Evolutionary conservation across 1,140 invertebrate species (phyloP), one percentile per base, ranked within the genome.

Genomic region (Atta texana): DNA sequence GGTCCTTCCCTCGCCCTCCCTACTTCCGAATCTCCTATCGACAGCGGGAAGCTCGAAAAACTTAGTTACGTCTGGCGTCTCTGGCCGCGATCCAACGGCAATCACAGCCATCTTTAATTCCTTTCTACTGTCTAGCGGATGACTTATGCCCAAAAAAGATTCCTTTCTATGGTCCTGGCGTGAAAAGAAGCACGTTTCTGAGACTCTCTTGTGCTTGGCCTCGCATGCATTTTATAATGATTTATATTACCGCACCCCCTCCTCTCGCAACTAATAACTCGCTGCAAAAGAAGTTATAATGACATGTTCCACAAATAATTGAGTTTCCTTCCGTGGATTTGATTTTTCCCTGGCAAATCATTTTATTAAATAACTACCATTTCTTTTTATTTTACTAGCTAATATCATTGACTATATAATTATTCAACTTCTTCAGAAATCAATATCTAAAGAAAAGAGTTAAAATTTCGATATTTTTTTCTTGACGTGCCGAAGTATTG

Each of bases 91-190:
- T 93, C 93, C 93, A 94, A 93, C 80, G 88, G 82, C 92, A 93
- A 93, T 93, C 92, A 92, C 91, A 76, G 78, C 92, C 85, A 92
- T 93, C 92, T 93, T 94, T 93, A 93, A 94, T 94, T 94, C 91
- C 89, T 93, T 92, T 92, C 90, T 91, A 89, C 89, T 93, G 89
- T 91, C 92, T 90, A 82, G 87, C 72, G 92, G 89, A 85, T 92
- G 92, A 93, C 86, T 92, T 92, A 91, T 92, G 53, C 82, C 81
- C 88, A n/a, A 80, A 89, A 85, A 89, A 90, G 87, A 84, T 63
- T 57, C 86, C 88, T 88, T 89, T 74, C 88, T 90, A 78, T 88
- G 78, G 53, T 76, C 85, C 39, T 51, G 66, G 80, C 71, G 80
- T 75, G 80, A 84, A 84, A 84, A 74, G 80, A 63, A 51, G 80